These are phyloP conservation scores for Megalops cyprinoides DNA, from an alignment of 2,797 vertebrate species.

Conservation along the genomic window DNA sequence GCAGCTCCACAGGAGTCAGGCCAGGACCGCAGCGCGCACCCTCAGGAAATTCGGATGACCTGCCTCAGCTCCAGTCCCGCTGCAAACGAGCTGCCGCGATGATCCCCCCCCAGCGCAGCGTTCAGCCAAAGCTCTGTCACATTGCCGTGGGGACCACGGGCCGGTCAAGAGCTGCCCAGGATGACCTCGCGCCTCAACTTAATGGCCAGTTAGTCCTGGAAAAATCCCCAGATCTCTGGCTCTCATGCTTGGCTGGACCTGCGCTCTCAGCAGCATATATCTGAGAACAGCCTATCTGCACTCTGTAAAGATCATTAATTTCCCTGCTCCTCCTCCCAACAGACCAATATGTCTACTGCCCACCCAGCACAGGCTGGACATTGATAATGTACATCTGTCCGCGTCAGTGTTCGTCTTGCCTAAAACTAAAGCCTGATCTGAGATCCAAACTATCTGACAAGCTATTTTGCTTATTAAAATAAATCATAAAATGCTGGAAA, in stretches of 20 bases:
- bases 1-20: no score
- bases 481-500: no score
- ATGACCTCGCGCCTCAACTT: neutral
- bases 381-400: no score
- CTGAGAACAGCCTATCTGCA: neutral
- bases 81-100: neutral
- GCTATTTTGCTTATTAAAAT: no score
- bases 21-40: no score
- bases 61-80: neutral
- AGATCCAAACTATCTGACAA: no score
- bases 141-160: neutral
- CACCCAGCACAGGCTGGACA: no score
- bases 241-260: neutral
- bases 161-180: neutral
- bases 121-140: neutral
- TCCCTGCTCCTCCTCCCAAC: neutral
- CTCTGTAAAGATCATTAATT: neutral
- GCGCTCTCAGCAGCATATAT: neutral
- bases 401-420: no score
- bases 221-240: neutral
- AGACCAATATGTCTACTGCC: no score
- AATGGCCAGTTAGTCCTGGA: constrained; percentile 7
- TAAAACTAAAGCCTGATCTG: no score
- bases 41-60: neutral
- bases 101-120: neutral